phyloP scores from a whole-genome alignment of 2,113 vertebrate species.

The Trinectes maculatus region DNA sequence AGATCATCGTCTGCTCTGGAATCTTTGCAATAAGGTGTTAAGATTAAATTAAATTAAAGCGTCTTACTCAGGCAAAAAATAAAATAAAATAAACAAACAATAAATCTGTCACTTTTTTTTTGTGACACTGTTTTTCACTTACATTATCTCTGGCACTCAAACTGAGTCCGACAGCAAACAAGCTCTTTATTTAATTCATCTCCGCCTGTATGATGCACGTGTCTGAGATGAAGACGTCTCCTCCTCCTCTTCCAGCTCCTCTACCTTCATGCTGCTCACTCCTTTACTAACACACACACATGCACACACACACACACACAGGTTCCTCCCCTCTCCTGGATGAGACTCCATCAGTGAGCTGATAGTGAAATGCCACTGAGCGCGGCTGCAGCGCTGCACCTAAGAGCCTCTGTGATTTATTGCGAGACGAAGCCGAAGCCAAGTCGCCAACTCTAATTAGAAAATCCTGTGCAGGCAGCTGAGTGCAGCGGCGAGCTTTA shows the following conservation, averaged over 20 bases:
- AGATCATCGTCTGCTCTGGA: slow-evolving; percentile 1
- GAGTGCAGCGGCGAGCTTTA: slow-evolving; percentile 76
- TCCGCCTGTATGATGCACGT: not conserved
- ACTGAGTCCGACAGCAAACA: not conserved
- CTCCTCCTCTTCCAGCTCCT: no score
- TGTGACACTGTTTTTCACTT: not conserved
- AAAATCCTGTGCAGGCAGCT: slow-evolving; percentile 81
- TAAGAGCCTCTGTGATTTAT: slow-evolving; percentile 83
- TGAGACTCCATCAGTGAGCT: slow-evolving; percentile 72
- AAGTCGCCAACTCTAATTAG: slow-evolving; percentile 83
- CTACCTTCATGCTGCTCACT: no score
- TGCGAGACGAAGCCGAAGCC: slow-evolving; percentile 75
- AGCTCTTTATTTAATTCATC: not conserved
- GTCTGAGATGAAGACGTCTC: no score
- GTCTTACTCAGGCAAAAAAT: slow-evolving; percentile 37
- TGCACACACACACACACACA: not conserved
- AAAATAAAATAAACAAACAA: slow-evolving; percentile 40
- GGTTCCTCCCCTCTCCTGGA: slow-evolving; percentile 35
- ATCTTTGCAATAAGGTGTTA: slow-evolving; percentile 28
- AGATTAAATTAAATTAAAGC: slow-evolving; percentile 34
- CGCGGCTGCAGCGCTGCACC: slow-evolving; percentile 71
- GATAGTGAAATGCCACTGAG: slow-evolving; percentile 78
- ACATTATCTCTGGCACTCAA: not conserved
- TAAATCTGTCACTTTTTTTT: slow-evolving; percentile 7
- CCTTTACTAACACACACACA: slow-evolving; percentile 8